phyloP scores from a whole-genome alignment of 2,797 vertebrate genomes.

The Clamator glandarius region DNA sequence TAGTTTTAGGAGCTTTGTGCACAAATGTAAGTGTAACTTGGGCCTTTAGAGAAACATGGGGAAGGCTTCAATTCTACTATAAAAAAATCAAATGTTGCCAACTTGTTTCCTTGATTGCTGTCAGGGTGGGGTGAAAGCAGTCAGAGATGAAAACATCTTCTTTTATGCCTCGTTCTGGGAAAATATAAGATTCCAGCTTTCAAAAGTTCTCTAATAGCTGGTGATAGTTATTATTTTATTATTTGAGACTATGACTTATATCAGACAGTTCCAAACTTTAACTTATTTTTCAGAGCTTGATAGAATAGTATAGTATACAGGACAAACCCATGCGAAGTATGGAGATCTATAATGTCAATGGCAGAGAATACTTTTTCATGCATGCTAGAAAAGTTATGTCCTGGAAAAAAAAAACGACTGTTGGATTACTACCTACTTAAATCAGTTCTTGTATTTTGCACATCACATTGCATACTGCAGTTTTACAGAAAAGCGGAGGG shows the following conservation, averaged over 20 bases:
- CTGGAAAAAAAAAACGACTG: background rate
- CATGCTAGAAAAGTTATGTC: background rate
- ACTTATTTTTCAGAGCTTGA: background rate
- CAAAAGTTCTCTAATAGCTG: background rate
- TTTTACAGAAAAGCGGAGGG: background rate
- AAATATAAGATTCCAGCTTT: conserved; percentile 1
- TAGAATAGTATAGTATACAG: background rate
- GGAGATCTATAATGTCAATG: background rate
- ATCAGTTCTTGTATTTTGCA: background rate
- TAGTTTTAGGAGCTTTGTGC: background rate
- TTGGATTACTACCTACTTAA: background rate
- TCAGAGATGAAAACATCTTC: conserved; percentile 22
- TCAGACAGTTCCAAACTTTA: background rate
- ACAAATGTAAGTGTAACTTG: background rate
- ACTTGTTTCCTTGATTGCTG: background rate
- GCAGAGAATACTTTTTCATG: background rate
- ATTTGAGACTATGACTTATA: background rate
- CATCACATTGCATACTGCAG: background rate
- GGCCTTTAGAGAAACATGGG: background rate
- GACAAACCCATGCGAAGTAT: background rate
- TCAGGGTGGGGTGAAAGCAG: conserved; percentile 6
- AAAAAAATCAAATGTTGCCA: conserved; percentile 3
- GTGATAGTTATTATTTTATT: conserved; percentile 15
- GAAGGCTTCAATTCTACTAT: background rate
- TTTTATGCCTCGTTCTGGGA: conserved; percentile 2